Base-by-base conservation (phyloP, 2,113 vertebrate species). In the Oncorhynchus mykiss region DNA sequence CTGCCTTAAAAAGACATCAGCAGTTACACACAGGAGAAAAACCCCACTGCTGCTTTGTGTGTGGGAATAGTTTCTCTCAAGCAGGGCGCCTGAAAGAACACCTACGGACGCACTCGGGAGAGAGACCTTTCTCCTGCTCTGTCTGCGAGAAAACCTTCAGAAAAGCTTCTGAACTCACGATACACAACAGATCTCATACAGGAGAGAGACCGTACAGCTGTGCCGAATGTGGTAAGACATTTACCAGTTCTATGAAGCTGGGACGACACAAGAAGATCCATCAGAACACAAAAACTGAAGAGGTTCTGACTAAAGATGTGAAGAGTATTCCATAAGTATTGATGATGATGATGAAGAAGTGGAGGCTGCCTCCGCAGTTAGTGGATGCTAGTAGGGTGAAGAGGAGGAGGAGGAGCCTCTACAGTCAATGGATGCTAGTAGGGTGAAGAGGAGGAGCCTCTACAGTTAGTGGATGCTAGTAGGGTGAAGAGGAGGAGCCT, bases 181-280 rank as follows among this genome's bases (percentile, higher is more conserved):
- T 87, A 1, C 91, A 93, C 27, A 86, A 82, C 78, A 68, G 88
- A 1, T 90, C 87, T 2, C 90, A 92, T 80, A 91, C 88, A 0
- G 8, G 83, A 62, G 88, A 91, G 78, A 76, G 86, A 27, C 87
- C 86, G 1, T 88, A 88, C 22, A 11, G n/a, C n/a, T 70, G 68
- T 6, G 13, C n/a, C 2, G 8, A 22, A 20, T 70, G 68, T 34
- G 68, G 45, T 5, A 8, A 70, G 9, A 16, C 39, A 5, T 70
- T 70, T 45, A 24, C 39, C 45, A 70, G 34, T 12, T 70, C 68
- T 3, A 70, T 39, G 4, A 70, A 14, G 22, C 68, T 70, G 11
- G 16, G 51, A 14, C 51, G 51, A 54, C 51, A 54, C 51, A 54
- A 54, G 51, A 48, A 70, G 13, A 24, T 24, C 7, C 68, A 70